Evolutionary conservation across 2,888 invertebrate genomes (phyloP), one percentile per base, ranked within the genome.

Genomic region (Lordiphosa fenestrarum): DNA sequence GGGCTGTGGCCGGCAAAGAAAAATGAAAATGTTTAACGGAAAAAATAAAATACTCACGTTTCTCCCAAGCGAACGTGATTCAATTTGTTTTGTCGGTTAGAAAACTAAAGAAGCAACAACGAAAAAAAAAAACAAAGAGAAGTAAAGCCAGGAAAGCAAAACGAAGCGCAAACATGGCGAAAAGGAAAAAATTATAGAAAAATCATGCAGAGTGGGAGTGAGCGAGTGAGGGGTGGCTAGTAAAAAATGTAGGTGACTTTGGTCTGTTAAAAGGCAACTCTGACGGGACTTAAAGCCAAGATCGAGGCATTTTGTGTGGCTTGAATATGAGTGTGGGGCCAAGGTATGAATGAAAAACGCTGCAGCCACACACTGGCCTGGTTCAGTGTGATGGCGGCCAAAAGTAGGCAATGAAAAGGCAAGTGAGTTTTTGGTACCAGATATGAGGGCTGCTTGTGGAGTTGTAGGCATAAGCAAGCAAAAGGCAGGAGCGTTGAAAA

Each of bases 21-120:
- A 83, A 84, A 78, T 70, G 69, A 83, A 75, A 75, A 77, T 77
- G 77, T 77, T 71, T 72, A 73, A 77, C 82, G 84, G 71, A 73
- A 85, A 84, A 85, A 84, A 78, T 81, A 85, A 86, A 86, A 80
- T 75, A 77, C 84, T 83, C 86, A 85, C 86, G 86, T 86, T 86
- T 71, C 71, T 73, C 71, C 72, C 69, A 65, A 52, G 80, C 84
- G 86, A 80, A 86, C 86, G 84, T 84, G 84, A 84, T 85, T 85
- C 86, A 86, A 84, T 84, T 84, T 84, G 84, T 81, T 84, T 86
- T 80, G 80, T 80, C 75, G 80, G 84, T 78, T 82, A 75, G 80
- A 73, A 80, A 83, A 84, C 84, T 84, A 78, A 82, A 41, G 42
- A 50, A 59, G 36, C 47, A 46, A 42, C 39, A 63, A 55, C 55